These are phyloP conservation scores for Psilopsiagon aymara DNA, from an alignment of 2,113 vertebrate species.

Conservation along the genomic window DNA sequence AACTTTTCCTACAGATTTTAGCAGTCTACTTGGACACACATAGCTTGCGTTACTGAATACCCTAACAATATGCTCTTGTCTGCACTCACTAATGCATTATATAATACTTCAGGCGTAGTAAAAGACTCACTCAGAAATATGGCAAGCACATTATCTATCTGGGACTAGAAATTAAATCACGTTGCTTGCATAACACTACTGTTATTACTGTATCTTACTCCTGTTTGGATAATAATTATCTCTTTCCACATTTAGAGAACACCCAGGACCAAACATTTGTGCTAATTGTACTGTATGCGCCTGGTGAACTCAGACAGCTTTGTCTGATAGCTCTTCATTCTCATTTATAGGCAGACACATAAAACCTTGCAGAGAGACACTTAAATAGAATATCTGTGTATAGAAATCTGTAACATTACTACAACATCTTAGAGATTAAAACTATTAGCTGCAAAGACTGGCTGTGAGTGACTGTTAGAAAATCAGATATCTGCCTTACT, in stretches of 20 bases:
- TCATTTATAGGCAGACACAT: background rate
- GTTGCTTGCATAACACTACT: background rate
- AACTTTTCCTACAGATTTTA: background rate
- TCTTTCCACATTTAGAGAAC: background rate
- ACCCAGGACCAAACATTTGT: background rate
- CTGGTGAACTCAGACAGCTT: background rate
- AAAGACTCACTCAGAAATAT: background rate
- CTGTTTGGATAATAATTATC: background rate
- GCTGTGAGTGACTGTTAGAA: background rate
- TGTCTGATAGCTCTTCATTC: background rate
- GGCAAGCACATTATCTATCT: background rate
- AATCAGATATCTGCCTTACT: background rate
- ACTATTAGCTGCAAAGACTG: background rate
- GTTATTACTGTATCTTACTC: background rate
- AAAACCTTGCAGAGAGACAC: background rate
- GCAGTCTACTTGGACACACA: background rate
- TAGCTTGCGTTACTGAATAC: background rate
- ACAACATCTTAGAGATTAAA: background rate
- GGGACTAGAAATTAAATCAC: background rate
- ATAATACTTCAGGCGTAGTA: background rate
- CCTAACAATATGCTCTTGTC: constrained; percentile 8
- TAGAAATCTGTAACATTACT: background rate
- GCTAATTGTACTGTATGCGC: background rate
- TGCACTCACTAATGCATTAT: background rate
- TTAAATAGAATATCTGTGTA: background rate